Evolutionary conservation across 2,797 vertebrate genomes (phyloP).

Genomic region (Hypotaenidia okinawae): DNA sequence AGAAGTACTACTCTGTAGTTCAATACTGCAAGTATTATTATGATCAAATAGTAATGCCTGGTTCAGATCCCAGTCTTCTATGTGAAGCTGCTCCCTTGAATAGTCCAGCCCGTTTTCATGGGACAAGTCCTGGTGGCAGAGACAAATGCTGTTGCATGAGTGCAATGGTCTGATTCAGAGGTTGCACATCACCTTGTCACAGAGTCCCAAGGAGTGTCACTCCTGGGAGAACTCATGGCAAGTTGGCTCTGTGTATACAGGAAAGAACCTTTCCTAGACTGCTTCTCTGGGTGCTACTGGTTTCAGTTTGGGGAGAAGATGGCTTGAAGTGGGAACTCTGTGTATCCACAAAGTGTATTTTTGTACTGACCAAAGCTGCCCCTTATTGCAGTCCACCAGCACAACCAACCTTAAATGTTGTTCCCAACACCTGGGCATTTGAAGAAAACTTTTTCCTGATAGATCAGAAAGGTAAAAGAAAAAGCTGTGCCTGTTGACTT

Average conservation of each 20-base stretch:
- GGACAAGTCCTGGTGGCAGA: neutral
- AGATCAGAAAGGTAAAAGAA: neutral
- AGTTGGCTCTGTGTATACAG: neutral
- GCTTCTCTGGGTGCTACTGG: neutral
- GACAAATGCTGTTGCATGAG: neutral
- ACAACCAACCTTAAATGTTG: neutral
- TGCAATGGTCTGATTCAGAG: neutral
- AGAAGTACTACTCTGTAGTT: neutral
- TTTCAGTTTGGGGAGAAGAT: neutral
- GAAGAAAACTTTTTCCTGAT: neutral
- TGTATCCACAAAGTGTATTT: accelerated
- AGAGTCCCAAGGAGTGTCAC: neutral
- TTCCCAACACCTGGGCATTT: neutral
- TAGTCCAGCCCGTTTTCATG: neutral
- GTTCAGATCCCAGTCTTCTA: neutral
- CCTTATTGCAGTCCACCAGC: neutral
- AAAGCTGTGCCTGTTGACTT: neutral
- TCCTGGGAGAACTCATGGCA: neutral
- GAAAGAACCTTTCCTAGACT: neutral
- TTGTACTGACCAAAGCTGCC: neutral
- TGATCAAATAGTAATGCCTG: neutral
- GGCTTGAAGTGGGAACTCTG: neutral
- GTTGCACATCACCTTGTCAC: neutral
- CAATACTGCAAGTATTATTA: neutral
- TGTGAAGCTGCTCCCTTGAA: neutral